phyloP scores from a whole-genome alignment of 2,888 invertebrate species.

The Callimorpha dominula region DNA sequence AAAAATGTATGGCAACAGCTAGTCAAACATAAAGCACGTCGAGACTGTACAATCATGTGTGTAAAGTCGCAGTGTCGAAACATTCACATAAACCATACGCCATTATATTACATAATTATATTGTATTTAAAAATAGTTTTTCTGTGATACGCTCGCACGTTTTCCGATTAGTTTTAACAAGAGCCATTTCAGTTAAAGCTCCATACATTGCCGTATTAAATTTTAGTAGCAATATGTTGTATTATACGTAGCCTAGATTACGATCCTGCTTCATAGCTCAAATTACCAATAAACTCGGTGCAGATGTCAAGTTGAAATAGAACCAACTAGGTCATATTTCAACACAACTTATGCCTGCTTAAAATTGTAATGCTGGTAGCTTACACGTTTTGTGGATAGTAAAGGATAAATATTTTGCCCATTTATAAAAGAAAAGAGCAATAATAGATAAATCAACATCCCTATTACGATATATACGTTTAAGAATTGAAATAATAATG shows the following conservation, averaged over 20 bases:
- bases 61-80: too few relatives aligned
- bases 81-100: background rate
- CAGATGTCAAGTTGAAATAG: conserved; percentile 44
- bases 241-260: conserved; percentile 37
- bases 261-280: conserved; percentile 16
- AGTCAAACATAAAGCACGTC: too few relatives aligned
- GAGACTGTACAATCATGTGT: too few relatives aligned
- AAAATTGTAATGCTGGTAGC: background rate
- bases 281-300: conserved; percentile 52
- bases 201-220: background rate
- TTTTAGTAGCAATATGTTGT: conserved; percentile 7
- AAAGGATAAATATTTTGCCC: background rate
- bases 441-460: too few relatives aligned
- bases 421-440: background rate
- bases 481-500: conserved; percentile 38
- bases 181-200: background rate
- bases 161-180: background rate
- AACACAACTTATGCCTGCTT: conserved; percentile 1
- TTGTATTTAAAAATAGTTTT: background rate
- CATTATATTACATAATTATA: background rate
- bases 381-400: background rate
- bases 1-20: too few relatives aligned
- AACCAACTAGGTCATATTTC: conserved; percentile 32
- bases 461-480: too few relatives aligned
- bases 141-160: background rate